Conservation (phyloP, 2,113 vertebrate genomes). For the Oncorhynchus masou region DNA sequence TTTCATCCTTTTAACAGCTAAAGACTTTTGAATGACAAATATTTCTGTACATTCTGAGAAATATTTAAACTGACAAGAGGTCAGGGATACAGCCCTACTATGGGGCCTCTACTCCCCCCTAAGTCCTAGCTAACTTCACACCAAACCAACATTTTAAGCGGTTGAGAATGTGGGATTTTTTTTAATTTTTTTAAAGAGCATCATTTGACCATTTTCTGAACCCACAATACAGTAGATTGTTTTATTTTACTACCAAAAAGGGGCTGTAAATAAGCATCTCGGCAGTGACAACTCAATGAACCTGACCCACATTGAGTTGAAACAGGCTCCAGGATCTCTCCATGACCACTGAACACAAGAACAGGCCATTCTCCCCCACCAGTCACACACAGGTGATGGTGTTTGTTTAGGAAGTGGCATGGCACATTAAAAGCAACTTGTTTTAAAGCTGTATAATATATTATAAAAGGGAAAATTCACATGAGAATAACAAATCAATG, state of each 20-base stretch:
- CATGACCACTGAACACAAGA: constrained; percentile 4
- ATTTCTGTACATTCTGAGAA: constrained; percentile 58
- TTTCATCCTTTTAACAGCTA: constrained; percentile 46
- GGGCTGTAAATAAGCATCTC: neutral
- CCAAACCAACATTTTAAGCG: no score
- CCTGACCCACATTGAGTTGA: constrained; percentile 10
- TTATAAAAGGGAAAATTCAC: constrained; percentile 7
- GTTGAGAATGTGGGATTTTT: no score
- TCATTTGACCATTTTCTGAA: constrained; percentile 1
- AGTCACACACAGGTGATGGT: constrained; percentile 30
- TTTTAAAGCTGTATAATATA: no score
- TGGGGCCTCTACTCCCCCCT: constrained; percentile 13
- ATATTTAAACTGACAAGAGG: constrained; percentile 51
- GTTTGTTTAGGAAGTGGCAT: constrained; percentile 52
- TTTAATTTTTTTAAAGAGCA: no score
- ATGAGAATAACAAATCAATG: constrained; percentile 44
- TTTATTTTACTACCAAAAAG: constrained; percentile 14
- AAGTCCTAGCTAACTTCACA: no score
- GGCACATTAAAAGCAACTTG: constrained; percentile 40
- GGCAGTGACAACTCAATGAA: constrained; percentile 11
- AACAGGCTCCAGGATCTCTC: constrained; percentile 2
- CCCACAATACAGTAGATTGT: neutral
- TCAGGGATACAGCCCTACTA: constrained; percentile 42
- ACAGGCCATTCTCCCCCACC: constrained; percentile 18
- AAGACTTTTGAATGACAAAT: constrained; percentile 33